These are phyloP conservation scores for Camponotus vicinus DNA, from an alignment of 1,140 invertebrate species.

Conservation along the genomic window DNA sequence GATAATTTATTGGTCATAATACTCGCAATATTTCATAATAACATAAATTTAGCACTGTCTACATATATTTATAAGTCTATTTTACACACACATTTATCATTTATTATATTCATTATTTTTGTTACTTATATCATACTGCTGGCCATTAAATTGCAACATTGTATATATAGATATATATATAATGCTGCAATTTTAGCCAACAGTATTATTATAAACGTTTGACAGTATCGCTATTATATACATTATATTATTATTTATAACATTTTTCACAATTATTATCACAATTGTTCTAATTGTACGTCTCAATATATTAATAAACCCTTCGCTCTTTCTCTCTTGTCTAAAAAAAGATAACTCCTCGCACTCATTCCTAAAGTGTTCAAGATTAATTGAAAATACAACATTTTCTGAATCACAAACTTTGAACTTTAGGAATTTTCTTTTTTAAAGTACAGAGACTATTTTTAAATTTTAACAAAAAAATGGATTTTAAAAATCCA, in stretches of 20 bases:
- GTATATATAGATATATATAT: too few species aligned
- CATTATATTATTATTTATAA: not conserved
- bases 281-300: conserved; percentile 12
- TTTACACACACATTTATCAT: not conserved
- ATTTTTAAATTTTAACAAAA: conserved; percentile 22
- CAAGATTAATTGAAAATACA: conserved; percentile 2
- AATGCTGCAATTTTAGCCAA: too few species aligned
- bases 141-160: too few species aligned
- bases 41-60: conserved; percentile 8
- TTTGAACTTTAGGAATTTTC: not conserved
- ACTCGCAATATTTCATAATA: conserved; percentile 14
- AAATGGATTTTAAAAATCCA: conserved; percentile 27
- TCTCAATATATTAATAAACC: not conserved
- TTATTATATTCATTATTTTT: not conserved
- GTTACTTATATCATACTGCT: not conserved
- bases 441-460: not conserved
- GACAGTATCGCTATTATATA: not conserved
- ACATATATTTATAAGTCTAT: not conserved
- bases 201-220: too few species aligned
- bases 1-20: conserved; percentile 36
- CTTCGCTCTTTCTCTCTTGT: not conserved
- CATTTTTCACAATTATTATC: conserved; percentile 7
- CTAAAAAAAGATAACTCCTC: conserved; percentile 8
- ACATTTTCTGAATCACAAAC: not conserved
- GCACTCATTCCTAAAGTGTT: conserved; percentile 15